A percentile compares a stretch with the other conserved stretches of the same genome.
Conservation (phyloP, 2,797 vertebrate genomes). For the Catostomus latipinnis region DNA sequence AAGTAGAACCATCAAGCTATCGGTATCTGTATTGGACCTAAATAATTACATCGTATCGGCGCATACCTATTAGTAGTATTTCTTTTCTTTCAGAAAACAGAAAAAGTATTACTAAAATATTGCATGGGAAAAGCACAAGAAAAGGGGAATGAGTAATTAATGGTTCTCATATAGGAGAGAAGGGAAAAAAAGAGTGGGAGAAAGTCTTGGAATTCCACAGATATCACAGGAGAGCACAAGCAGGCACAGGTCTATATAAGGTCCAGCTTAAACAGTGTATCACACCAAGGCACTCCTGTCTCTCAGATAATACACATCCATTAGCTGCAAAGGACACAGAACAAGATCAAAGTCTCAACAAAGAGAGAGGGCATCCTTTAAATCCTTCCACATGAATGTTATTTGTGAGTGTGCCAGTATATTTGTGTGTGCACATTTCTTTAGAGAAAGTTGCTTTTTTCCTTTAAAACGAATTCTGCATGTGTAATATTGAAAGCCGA, state of each 20-base stretch:
- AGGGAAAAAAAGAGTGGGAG: background rate
- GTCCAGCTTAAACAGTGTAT: constrained; percentile 3
- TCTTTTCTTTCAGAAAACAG: too few relatives aligned
- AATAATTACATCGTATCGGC: too few relatives aligned
- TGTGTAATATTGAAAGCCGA: constrained; percentile 42
- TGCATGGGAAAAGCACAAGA: background rate
- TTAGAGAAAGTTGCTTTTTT: constrained; percentile 29
- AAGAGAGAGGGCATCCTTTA: constrained; percentile 5
- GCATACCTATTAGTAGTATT: too few relatives aligned
- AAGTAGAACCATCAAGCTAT: too few relatives aligned
- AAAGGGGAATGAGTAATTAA: background rate
- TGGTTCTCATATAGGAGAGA: background rate
- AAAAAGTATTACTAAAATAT: too few relatives aligned
- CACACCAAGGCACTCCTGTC: background rate
- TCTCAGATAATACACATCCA: constrained; percentile 26
- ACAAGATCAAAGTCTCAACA: constrained; percentile 28
- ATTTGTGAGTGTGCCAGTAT: background rate
- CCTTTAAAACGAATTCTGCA: constrained; percentile 41
- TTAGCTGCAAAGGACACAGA: constrained; percentile 37
- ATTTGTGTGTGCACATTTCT: background rate
- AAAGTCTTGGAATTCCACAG: constrained; percentile 5
- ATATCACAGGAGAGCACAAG: background rate
- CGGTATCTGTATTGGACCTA: too few relatives aligned
- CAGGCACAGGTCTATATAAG: constrained; percentile 4
- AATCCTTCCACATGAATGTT: constrained; percentile 11